Conservation (phyloP, 2,113 vertebrate genomes). For the Ifrita kowaldi region DNA sequence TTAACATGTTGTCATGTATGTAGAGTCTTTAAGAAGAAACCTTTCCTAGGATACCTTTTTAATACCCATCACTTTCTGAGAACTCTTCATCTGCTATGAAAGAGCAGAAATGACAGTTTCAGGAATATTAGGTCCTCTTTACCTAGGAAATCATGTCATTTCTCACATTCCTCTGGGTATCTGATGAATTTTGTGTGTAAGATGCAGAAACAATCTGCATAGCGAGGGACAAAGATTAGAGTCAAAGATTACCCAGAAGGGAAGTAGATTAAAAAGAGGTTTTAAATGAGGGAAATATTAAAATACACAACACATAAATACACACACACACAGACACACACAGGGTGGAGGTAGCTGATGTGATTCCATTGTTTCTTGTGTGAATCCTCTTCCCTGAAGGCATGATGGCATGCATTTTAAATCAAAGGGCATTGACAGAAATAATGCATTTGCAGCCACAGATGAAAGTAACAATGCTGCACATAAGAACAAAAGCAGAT, state of each 20-base stretch:
- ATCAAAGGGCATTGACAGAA: not conserved
- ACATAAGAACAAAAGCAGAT: conserved; percentile 12
- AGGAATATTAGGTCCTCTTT: not conserved
- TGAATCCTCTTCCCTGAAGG: not conserved
- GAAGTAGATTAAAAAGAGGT: conserved; percentile 29
- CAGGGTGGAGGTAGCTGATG: not conserved
- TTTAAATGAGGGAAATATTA: not conserved
- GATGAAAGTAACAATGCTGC: not conserved
- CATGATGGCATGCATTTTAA: not conserved
- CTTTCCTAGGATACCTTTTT: not conserved
- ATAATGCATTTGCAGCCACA: not conserved
- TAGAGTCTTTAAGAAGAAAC: not conserved
- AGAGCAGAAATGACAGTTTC: not conserved
- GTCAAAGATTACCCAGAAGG: not conserved
- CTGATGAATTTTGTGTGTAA: not conserved
- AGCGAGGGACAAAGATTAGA: not conserved
- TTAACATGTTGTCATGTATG: not conserved
- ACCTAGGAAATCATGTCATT: not conserved
- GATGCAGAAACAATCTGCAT: not conserved
- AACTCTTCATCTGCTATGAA: not conserved
- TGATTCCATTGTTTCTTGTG: not conserved
- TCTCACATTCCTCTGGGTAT: not conserved
- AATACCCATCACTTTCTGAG: not conserved
- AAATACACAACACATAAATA: not conserved
- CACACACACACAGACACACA: not conserved